A percentile compares a stretch with the other conserved stretches of the same genome.
Conservation (phyloP, 2,113 vertebrate genomes). For the Hemibagrus wyckioides region DNA sequence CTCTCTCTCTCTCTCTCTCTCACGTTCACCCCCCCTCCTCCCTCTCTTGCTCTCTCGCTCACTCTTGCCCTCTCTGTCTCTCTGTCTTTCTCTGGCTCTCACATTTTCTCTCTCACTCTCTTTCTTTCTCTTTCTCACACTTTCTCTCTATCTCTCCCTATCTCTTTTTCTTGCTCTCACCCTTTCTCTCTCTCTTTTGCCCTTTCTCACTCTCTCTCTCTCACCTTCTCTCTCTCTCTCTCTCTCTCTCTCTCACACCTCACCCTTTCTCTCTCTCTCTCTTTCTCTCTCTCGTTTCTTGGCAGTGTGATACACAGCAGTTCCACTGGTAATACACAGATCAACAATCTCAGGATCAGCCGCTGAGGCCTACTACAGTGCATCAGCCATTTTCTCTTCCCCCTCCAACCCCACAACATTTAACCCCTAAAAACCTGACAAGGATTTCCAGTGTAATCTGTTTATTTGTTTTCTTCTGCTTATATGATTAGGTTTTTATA, state of each 20-base stretch:
- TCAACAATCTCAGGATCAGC: constrained; percentile 50
- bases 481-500: not conserved
- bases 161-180: constrained; percentile 20
- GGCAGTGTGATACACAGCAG: constrained; percentile 57
- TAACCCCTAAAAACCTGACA: not conserved
- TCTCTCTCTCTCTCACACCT: not conserved
- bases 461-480: not conserved
- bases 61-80: constrained; percentile 5
- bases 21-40: too few relatives aligned
- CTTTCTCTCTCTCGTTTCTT: constrained; percentile 14
- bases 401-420: not conserved
- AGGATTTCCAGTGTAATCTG: not conserved
- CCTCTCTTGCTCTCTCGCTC: too few relatives aligned
- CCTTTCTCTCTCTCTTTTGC: constrained; percentile 37
- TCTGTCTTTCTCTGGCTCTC: not conserved
- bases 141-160: not conserved
- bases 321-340: constrained; percentile 61
- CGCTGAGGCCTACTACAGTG: constrained; percentile 42
- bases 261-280: constrained; percentile 1
- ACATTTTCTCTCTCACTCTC: too few relatives aligned
- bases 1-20: constrained; percentile 6
- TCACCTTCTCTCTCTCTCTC: constrained; percentile 3
- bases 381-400: constrained; percentile 24
- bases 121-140: too few relatives aligned
- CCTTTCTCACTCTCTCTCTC: not conserved